Conservation (phyloP, 2,797 vertebrate species). For the Pagetopsis macropterus region DNA sequence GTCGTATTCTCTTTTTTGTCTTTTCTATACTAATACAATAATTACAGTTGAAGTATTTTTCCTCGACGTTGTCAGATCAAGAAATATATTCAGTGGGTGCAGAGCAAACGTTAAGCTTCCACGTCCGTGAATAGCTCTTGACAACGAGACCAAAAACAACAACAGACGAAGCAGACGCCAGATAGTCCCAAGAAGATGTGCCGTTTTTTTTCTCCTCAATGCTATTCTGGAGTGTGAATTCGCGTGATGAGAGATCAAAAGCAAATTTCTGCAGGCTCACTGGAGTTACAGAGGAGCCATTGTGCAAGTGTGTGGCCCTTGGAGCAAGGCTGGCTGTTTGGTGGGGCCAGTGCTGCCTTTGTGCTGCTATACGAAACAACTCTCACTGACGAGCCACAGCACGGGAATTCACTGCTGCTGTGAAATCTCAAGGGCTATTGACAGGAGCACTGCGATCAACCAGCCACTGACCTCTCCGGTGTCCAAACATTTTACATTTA, state of each 20-base stretch:
- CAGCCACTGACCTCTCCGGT: constrained; percentile 42
- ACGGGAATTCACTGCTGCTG: constrained; percentile 55
- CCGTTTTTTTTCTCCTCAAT: constrained; percentile 32
- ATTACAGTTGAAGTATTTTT: constrained; percentile 10
- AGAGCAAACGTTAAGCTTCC: constrained; percentile 12
- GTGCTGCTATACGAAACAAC: constrained; percentile 64
- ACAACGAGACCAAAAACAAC: constrained; percentile 33
- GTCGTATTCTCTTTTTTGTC: not conserved
- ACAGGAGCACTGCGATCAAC: constrained; percentile 6
- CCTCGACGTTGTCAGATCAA: constrained; percentile 10
- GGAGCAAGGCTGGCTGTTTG: constrained; percentile 40
- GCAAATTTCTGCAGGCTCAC: constrained; percentile 46
- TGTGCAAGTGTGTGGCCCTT: constrained; percentile 49
- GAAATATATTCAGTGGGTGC: constrained; percentile 8
- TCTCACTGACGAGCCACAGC: constrained; percentile 51
- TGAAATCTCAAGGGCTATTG: constrained; percentile 53
- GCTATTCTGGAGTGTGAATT: constrained; percentile 49
- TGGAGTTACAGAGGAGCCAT: constrained; percentile 68
- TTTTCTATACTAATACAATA: not conserved
- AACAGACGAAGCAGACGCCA: constrained; percentile 25
- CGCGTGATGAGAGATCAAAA: constrained; percentile 60
- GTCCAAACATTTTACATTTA: constrained; percentile 42
- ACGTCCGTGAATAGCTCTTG: constrained; percentile 23
- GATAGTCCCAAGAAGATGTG: constrained; percentile 32
- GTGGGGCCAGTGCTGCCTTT: constrained; percentile 49